A percentile compares a stretch with the other conserved stretches of the same genome.
Conservation (phyloP, 2,797 vertebrate species). For the Pseudotriccus pelzelni region DNA sequence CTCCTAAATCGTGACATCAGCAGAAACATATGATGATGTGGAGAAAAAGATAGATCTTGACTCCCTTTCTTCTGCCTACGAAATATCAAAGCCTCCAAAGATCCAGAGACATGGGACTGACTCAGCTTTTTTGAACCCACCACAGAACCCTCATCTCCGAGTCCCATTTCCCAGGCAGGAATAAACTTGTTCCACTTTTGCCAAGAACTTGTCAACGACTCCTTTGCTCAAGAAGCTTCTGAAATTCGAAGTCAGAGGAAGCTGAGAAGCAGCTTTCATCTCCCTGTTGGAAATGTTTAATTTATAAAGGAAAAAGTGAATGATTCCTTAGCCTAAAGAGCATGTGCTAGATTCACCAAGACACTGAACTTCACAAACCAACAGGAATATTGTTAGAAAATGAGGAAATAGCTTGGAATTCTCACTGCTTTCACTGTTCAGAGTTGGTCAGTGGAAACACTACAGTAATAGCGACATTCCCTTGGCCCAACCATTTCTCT, state of each 20-base stretch:
- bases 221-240: neutral
- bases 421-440: neutral
- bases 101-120: neutral
- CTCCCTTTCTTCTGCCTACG: neutral
- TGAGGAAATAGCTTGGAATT: neutral
- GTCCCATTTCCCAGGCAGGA: neutral
- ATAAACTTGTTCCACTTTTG: neutral
- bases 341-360: neutral
- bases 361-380: neutral
- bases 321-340: neutral
- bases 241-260: neutral
- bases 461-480: neutral
- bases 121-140: neutral
- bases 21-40: accelerated
- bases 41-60: neutral
- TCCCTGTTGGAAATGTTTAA: neutral
- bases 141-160: neutral
- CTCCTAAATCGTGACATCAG: neutral
- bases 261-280: neutral
- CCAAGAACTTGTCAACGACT: accelerated
- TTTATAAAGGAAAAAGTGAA: neutral
- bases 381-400: neutral
- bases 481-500: neutral
- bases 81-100: neutral
- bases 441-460: neutral